Conservation (phyloP, 2,888 invertebrate genomes). For the Temnothorax unifasciatus region DNA sequence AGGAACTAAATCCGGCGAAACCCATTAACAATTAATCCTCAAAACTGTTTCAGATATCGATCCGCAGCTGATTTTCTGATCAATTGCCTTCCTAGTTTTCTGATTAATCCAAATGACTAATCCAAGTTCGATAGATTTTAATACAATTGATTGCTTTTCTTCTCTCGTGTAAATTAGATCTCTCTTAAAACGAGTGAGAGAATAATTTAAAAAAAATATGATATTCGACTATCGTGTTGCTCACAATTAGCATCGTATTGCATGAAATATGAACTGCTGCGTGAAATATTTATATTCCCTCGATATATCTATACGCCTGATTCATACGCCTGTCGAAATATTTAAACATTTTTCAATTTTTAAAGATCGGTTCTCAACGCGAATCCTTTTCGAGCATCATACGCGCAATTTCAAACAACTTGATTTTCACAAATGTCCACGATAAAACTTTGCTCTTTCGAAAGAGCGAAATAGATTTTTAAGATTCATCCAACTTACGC, state of each 20-base stretch:
- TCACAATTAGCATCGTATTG: not conserved
- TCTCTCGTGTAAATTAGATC: not conserved
- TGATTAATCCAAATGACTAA: not conserved
- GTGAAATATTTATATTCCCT: not conserved
- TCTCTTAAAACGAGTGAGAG: not conserved
- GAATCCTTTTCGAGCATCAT: not conserved
- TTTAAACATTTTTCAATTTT: not conserved
- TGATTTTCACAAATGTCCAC: slow-evolving; percentile 5
- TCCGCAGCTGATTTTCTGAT: not conserved
- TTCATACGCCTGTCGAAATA: not conserved
- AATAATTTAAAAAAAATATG: not conserved
- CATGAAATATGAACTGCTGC: not conserved
- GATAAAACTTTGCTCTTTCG: not conserved
- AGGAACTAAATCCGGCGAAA: slow-evolving; percentile 41
- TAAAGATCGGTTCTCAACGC: not conserved
- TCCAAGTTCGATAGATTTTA: not conserved
- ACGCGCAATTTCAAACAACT: not conserved
- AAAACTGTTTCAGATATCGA: slow-evolving; percentile 12
- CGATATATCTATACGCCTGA: not conserved
- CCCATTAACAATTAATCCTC: slow-evolving; percentile 43
- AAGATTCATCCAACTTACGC: slow-evolving; percentile 29
- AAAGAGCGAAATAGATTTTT: slow-evolving; percentile 15
- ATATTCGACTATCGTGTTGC: not conserved
- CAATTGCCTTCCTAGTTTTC: not conserved
- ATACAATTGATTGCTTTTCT: not conserved